Evolutionary conservation across 2,113 vertebrate genomes (phyloP).

Genomic region (Arizona elegans): DNA sequence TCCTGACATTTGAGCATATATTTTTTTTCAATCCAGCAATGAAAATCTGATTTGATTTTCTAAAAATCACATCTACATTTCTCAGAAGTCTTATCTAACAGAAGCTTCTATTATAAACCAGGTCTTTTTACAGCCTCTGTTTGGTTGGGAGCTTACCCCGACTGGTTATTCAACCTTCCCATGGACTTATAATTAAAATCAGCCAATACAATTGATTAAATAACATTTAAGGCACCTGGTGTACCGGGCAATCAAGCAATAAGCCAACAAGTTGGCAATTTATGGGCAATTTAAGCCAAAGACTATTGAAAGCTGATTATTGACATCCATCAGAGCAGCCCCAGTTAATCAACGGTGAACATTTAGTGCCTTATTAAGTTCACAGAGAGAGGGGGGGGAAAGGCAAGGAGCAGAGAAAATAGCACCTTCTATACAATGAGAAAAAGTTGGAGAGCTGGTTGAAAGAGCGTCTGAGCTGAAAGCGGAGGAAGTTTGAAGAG

Average conservation of each 20-base stretch:
- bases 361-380: neutral
- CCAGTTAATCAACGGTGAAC: neutral
- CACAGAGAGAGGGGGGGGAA: accelerated
- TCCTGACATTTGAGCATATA: neutral
- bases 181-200: neutral
- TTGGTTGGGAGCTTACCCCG: neutral
- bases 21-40: neutral
- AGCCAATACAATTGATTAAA: neutral
- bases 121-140: neutral
- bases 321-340: neutral
- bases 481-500: neutral
- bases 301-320: neutral
- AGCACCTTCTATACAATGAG: neutral
- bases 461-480: neutral
- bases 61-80: neutral
- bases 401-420: neutral
- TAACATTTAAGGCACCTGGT: neutral
- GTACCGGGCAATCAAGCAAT: neutral
- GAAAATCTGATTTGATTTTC: neutral
- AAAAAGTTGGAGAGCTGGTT: neutral
- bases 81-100: neutral
- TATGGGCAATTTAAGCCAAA: neutral
- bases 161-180: neutral
- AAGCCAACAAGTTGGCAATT: neutral
- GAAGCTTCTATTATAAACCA: neutral